Conservation (phyloP, 2,113 vertebrate genomes). For the Bufo gargarizans region DNA sequence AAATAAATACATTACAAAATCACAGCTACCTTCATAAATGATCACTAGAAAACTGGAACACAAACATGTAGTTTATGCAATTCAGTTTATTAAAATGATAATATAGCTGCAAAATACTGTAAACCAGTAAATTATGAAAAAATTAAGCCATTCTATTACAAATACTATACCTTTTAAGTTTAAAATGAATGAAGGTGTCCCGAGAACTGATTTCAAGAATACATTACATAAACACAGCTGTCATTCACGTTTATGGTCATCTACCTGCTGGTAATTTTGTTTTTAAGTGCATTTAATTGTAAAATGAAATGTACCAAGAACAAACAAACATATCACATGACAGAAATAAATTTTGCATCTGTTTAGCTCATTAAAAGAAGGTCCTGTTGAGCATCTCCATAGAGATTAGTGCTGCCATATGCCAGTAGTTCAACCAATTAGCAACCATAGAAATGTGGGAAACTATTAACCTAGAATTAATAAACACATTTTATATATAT, state of each 20-base stretch:
- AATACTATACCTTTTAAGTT: neutral
- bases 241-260: neutral
- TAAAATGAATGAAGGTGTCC: neutral
- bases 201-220: neutral
- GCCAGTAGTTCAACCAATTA: slow-evolving; percentile 6
- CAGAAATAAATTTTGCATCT: slow-evolving; percentile 1
- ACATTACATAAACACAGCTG: neutral
- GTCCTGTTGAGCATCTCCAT: slow-evolving; percentile 1
- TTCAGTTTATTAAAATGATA: neutral
- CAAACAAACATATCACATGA: neutral
- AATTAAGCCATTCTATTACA: neutral
- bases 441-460: neutral
- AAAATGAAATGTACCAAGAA: neutral
- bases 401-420: neutral
- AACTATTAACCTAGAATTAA: neutral
- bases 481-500: neutral
- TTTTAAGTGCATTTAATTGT: neutral
- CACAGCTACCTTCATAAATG: too few species aligned
- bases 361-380: slow-evolving; percentile 12
- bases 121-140: neutral
- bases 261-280: neutral
- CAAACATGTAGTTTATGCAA: neutral
- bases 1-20: too few species aligned
- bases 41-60: too few species aligned
- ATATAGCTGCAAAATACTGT: neutral